Percentiles rank a stretch among this genome's conserved stretches.
Conservation (phyloP, 2,113 vertebrate genomes). For the Phalacrocorax aristotelis region DNA sequence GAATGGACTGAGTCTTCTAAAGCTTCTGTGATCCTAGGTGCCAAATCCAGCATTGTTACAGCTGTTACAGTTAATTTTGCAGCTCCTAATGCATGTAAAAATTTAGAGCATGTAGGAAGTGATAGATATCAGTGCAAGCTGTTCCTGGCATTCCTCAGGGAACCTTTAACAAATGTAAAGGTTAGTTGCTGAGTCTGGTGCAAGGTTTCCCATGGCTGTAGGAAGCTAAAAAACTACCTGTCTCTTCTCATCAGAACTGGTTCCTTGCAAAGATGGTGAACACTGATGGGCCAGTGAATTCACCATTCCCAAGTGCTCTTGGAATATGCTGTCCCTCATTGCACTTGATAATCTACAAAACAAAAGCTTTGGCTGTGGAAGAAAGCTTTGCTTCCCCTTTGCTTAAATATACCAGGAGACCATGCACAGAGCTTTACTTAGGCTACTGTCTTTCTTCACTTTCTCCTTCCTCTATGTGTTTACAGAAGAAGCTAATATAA, state of each 20-base stretch:
- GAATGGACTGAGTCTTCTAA: not conserved
- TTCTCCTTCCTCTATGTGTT: not conserved
- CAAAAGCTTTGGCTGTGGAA: not conserved
- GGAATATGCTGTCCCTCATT: not conserved
- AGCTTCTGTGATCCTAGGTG: not conserved
- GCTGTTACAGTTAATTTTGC: not conserved
- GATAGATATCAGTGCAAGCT: not conserved
- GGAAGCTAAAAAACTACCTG: not conserved
- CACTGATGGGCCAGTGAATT: not conserved
- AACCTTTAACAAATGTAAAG: not conserved
- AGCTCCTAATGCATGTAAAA: not conserved
- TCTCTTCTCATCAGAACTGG: not conserved
- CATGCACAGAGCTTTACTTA: not conserved
- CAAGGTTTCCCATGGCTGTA: not conserved
- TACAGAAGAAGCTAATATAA: not conserved
- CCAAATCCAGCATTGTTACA: not conserved
- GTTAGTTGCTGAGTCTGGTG: not conserved
- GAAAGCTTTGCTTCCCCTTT: not conserved
- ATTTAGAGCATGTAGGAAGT: not conserved
- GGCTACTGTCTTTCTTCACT: not conserved
- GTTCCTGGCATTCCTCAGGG: not conserved
- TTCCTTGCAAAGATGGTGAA: not conserved
- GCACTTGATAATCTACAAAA: not conserved
- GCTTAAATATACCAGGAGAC: not conserved
- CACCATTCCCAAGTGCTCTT: not conserved